These are phyloP conservation scores for Troglohyphantes excavatus DNA, from an alignment of 2,888 invertebrate species.

Conservation along the genomic window DNA sequence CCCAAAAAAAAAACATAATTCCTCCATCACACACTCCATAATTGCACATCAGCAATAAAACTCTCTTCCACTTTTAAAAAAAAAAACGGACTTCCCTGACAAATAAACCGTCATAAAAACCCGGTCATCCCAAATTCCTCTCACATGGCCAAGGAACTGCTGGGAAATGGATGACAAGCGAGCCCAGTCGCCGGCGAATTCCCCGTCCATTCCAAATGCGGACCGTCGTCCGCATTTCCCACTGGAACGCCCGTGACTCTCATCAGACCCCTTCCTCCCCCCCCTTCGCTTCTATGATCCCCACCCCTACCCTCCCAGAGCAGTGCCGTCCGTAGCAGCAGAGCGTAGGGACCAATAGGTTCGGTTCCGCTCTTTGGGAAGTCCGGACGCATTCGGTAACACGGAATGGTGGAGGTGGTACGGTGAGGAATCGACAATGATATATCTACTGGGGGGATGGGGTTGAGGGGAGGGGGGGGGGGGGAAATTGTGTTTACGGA, in stretches of 20 bases:
- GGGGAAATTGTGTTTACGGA: slow-evolving; percentile 71
- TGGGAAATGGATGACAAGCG: slow-evolving; percentile 57
- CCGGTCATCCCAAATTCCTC: slow-evolving; percentile 72
- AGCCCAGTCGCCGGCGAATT: slow-evolving; percentile 29
- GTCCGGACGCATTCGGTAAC: slow-evolving; percentile 19
- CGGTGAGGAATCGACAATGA: slow-evolving; percentile 66
- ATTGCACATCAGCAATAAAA: slow-evolving; percentile 25
- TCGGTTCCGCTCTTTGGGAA: slow-evolving; percentile 39
- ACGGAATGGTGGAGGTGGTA: slow-evolving; percentile 2
- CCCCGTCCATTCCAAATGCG: slow-evolving; percentile 66
- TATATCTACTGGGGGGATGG: slow-evolving; percentile 15
- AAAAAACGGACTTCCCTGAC: background rate
- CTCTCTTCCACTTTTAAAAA: slow-evolving; percentile 44
- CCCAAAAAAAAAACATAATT: no score
- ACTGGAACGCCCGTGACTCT: slow-evolving; percentile 62
- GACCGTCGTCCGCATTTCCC: slow-evolving; percentile 43
- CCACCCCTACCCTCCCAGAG: background rate
- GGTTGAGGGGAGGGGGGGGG: no score
- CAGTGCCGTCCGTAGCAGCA: slow-evolving; percentile 16
- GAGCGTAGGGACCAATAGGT: slow-evolving; percentile 75
- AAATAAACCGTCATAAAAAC: slow-evolving; percentile 66
- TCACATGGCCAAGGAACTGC: slow-evolving; percentile 52
- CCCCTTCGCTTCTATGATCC: background rate
- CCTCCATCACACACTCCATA: no score
- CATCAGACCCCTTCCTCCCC: slow-evolving; percentile 63